Conservation (phyloP, 2,888 invertebrate genomes). For the Heliconius ismenius region DNA sequence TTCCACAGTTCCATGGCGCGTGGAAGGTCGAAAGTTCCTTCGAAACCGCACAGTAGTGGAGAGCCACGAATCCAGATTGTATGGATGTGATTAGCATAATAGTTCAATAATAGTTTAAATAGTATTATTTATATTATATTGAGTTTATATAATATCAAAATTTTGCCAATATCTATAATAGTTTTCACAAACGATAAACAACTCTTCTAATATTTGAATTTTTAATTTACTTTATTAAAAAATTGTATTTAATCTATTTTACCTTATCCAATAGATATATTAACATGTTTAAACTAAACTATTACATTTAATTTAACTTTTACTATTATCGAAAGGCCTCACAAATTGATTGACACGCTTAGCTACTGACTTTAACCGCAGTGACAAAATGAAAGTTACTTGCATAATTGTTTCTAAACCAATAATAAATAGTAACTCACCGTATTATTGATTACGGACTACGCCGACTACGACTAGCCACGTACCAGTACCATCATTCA, state of each 20-base stretch:
- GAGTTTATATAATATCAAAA: too few species aligned
- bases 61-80: too few species aligned
- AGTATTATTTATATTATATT: neutral
- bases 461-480: neutral
- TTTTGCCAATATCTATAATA: neutral
- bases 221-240: neutral
- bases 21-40: too few species aligned
- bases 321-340: slow-evolving; percentile 38
- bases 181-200: neutral
- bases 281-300: slow-evolving; percentile 3
- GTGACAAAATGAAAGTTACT: slow-evolving; percentile 40
- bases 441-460: slow-evolving; percentile 23
- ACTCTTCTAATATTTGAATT: neutral
- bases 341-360: slow-evolving; percentile 40
- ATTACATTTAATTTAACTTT: slow-evolving; percentile 35
- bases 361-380: slow-evolving; percentile 33
- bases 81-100: too few species aligned
- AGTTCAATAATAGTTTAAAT: too few species aligned
- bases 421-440: slow-evolving; percentile 8
- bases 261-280: neutral
- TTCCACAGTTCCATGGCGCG: too few species aligned
- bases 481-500: neutral
- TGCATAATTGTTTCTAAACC: slow-evolving; percentile 38
- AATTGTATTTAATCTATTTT: neutral
- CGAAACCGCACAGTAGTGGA: too few species aligned